Evolutionary conservation across 2,797 vertebrate genomes (phyloP).

Genomic region (Mormyrops boulengeri): DNA sequence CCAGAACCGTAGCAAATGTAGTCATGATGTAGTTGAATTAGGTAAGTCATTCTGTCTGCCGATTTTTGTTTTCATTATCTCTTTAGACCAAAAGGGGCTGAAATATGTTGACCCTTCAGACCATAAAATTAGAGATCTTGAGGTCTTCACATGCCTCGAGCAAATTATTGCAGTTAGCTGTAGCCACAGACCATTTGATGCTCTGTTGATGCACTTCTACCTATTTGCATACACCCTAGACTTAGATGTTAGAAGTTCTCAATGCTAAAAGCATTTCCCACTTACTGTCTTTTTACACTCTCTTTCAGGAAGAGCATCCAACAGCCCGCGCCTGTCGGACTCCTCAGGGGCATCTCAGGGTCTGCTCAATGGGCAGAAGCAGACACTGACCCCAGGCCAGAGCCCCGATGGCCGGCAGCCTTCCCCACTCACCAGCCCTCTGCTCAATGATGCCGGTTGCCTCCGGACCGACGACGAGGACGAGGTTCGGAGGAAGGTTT

Average conservation of each 20-base stretch:
- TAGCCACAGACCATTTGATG: neutral
- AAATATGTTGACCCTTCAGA: neutral
- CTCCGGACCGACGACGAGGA: constrained; percentile 85
- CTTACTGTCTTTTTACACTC: neutral
- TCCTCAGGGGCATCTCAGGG: constrained; percentile 72
- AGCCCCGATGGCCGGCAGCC: constrained; percentile 75
- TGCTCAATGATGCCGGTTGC: constrained; percentile 77
- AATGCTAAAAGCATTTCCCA: neutral
- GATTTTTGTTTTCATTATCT: neutral
- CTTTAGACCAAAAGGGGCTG: neutral
- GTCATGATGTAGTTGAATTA: constrained; percentile 7
- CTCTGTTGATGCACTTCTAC: neutral
- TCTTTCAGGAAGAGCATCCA: constrained; percentile 65
- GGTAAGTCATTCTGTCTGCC: constrained; percentile 21
- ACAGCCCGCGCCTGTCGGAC: constrained; percentile 76
- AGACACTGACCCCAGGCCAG: constrained; percentile 60
- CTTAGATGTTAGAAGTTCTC: neutral
- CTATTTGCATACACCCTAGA: neutral
- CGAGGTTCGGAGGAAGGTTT: constrained; percentile 86
- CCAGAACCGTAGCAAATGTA: constrained; percentile 24
- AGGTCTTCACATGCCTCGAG: neutral
- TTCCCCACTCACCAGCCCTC: constrained; percentile 84
- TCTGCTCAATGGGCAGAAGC: constrained; percentile 50
- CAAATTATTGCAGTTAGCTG: neutral
- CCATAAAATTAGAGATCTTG: neutral